phyloP scores from a whole-genome alignment of 2,888 invertebrate genomes.

The Dendrolimus houi region DNA sequence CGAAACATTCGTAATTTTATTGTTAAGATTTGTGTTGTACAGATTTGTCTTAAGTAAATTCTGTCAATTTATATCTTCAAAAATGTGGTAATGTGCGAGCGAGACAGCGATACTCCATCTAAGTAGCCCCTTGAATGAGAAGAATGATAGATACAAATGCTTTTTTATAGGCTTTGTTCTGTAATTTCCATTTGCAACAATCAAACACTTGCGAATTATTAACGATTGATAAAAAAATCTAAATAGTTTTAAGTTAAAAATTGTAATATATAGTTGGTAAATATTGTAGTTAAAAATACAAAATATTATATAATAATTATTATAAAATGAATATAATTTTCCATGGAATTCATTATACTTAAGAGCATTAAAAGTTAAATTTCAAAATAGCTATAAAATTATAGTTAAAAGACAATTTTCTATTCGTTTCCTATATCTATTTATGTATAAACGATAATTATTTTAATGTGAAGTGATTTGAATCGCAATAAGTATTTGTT shows the following conservation, averaged over 20 bases:
- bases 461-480: slow-evolving; percentile 31
- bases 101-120: too few relatives aligned
- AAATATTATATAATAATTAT: slow-evolving; percentile 52
- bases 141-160: too few relatives aligned
- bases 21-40: too few relatives aligned
- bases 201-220: slow-evolving; percentile 34
- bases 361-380: slow-evolving; percentile 48
- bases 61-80: too few relatives aligned
- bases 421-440: slow-evolving; percentile 2
- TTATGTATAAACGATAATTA: slow-evolving; percentile 7
- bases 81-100: too few relatives aligned
- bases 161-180: too few relatives aligned
- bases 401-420: neutral
- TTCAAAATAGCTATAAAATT: slow-evolving; percentile 20
- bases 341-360: slow-evolving; percentile 70
- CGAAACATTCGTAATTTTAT: too few relatives aligned
- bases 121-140: too few relatives aligned
- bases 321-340: slow-evolving; percentile 74
- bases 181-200: slow-evolving; percentile 31
- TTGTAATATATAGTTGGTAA: slow-evolving; percentile 76
- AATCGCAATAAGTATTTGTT: slow-evolving; percentile 49
- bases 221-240: slow-evolving; percentile 63
- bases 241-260: slow-evolving; percentile 65
- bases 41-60: too few relatives aligned
- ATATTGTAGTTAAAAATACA: slow-evolving; percentile 73